These are phyloP conservation scores for Polietes domitor DNA, from an alignment of 2,888 invertebrate genomes.

Conservation along the genomic window DNA sequence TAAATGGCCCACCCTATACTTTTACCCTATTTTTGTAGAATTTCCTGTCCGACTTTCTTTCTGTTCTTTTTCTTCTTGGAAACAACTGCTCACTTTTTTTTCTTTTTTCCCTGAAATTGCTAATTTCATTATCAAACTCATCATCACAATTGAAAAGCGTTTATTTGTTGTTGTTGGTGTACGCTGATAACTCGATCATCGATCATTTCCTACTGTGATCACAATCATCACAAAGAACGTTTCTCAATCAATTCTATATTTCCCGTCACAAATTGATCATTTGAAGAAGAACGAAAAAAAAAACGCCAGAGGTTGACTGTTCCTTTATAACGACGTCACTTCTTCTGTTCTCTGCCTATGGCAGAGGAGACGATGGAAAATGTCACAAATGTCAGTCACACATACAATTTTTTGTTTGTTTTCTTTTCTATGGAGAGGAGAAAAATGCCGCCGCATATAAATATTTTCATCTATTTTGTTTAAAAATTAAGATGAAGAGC, in stretches of 20 bases:
- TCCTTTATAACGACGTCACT: neutral
- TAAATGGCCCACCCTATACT: no score
- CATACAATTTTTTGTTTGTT: no score
- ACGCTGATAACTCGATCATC: constrained; percentile 9
- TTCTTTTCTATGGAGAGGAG: neutral
- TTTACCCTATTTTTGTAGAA: neutral
- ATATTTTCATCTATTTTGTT: constrained; percentile 22
- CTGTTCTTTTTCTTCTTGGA: neutral
- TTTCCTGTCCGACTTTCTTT: no score
- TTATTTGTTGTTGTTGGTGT: neutral
- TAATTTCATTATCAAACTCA: constrained; percentile 29
- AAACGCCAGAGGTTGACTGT: neutral
- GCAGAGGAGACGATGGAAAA: neutral
- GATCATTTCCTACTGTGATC: constrained; percentile 18
- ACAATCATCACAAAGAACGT: neutral
- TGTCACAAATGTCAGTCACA: neutral
- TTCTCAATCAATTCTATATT: constrained; percentile 34
- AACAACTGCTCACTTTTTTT: neutral
- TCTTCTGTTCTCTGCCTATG: neutral
- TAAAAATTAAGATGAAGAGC: neutral
- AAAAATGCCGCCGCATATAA: neutral
- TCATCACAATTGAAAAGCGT: neutral
- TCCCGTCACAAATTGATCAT: constrained; percentile 33
- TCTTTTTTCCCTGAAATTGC: neutral
- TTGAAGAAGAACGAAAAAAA: neutral